These are phyloP conservation scores for Kryptolebias ocellatus DNA, from an alignment of 2,797 vertebrate genomes.

Conservation along the genomic window DNA sequence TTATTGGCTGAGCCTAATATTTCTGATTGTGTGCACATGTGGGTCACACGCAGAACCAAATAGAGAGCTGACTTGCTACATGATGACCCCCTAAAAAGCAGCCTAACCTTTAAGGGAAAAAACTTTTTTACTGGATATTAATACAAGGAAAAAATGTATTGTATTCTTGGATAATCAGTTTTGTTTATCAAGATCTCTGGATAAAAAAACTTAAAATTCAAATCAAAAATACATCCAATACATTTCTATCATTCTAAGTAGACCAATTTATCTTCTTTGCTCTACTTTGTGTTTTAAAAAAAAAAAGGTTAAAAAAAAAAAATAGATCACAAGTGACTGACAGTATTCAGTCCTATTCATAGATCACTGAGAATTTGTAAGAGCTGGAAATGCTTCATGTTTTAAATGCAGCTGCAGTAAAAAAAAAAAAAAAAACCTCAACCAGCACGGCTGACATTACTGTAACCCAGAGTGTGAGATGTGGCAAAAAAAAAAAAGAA, in stretches of 20 bases:
- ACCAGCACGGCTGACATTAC: neutral
- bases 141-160: too few relatives aligned
- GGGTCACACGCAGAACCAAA: too few relatives aligned
- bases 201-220: neutral
- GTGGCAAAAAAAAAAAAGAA: neutral
- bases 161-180: too few relatives aligned
- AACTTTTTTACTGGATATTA: too few relatives aligned
- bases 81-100: too few relatives aligned
- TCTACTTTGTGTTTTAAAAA: constrained; percentile 44
- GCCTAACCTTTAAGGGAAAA: too few relatives aligned
- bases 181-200: too few relatives aligned
- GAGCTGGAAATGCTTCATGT: neutral
- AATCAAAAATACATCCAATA: constrained; percentile 3
- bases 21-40: too few relatives aligned
- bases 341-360: constrained; percentile 34
- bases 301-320: constrained; percentile 44
- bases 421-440: neutral
- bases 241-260: constrained; percentile 21
- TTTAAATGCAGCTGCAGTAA: constrained; percentile 1
- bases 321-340: constrained; percentile 17
- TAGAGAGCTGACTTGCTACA: too few relatives aligned
- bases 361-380: constrained; percentile 31
- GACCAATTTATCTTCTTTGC: constrained; percentile 23
- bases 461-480: neutral
- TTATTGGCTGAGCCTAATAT: too few relatives aligned